Evolutionary conservation across 2,797 vertebrate genomes (phyloP), one percentile per base, ranked within the genome.

Genomic region (Cottoperca gobio): DNA sequence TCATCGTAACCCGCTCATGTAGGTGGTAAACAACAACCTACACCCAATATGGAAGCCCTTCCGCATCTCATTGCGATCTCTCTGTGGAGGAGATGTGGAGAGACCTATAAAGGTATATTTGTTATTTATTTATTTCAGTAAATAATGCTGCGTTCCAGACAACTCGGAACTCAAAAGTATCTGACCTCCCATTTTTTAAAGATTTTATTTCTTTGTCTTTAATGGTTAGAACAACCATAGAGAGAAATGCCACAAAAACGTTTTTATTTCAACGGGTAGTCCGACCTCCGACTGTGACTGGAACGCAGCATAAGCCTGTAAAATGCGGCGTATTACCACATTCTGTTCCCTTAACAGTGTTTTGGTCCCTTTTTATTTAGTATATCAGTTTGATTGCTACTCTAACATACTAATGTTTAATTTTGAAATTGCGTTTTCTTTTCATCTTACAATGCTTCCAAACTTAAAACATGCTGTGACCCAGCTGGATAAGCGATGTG

Each of bases 11-110:
- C 13, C 14, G 8, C 72, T 48, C 6, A 16, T 39, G 0, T 31
- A 99, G 98, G 97, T 98, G 75, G 92, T 99, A 66, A 94, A 96
- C 75, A 96, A 97, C 87, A 99, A 98, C 79, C 80, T 97, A 69
- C 98, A 98, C 92, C 98, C 98, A 66, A 92, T 91, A 48, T 99
- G 98, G 98, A 97, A 75, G 69, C 97, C 97, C 6, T 98, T 99
- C 86, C 95, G 93, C 88, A 90, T 99, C 65, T 94, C 97, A 37
- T 85, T 99, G 60, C 96, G 95, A 83, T 93, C 96, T 52, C 94
- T 99, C 11, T 99, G 97, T 84, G 97, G 96, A 57, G 96, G 96
- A 79, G 95, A 98, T 79, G 94, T 97, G 93, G 96, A 99, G 70
- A 97, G 95, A 76, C 87, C 92, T 6, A 96, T 99, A 8, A 91